Conservation (phyloP, 2,888 invertebrate species). For the Pseudococcus jackbeardsleyi region DNA sequence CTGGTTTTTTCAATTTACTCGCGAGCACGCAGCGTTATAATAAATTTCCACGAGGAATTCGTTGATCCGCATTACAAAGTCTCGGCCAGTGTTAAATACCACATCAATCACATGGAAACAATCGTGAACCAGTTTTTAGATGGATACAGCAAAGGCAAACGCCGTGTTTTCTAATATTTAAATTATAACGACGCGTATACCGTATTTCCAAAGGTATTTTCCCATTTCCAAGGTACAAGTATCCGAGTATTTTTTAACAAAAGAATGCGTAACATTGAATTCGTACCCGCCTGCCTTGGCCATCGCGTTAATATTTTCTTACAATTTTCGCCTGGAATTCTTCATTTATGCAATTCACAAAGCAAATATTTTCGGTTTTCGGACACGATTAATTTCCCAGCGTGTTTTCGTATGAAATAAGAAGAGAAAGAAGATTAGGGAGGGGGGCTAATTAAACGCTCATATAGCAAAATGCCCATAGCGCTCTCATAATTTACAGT, state of each 20-base stretch:
- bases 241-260: neutral
- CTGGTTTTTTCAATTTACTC: conserved; percentile 55
- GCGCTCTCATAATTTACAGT: conserved; percentile 48
- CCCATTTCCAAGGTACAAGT: neutral
- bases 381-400: conserved; percentile 35
- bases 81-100: conserved; percentile 54
- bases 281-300: neutral
- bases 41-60: conserved; percentile 54
- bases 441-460: conserved; percentile 17
- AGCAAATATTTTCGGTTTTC: neutral
- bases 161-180: conserved; percentile 55
- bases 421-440: neutral
- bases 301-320: neutral
- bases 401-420: neutral
- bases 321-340: neutral
- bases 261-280: conserved; percentile 18
- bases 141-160: conserved; percentile 26
- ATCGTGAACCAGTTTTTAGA: conserved; percentile 53
- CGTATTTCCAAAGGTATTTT: conserved; percentile 41
- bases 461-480: conserved; percentile 46
- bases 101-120: conserved; percentile 52
- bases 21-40: neutral
- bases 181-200: conserved; percentile 39
- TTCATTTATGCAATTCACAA: neutral
- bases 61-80: conserved; percentile 54